Conservation (phyloP, 2,797 vertebrate species). For the Anolis apletophallus region DNA sequence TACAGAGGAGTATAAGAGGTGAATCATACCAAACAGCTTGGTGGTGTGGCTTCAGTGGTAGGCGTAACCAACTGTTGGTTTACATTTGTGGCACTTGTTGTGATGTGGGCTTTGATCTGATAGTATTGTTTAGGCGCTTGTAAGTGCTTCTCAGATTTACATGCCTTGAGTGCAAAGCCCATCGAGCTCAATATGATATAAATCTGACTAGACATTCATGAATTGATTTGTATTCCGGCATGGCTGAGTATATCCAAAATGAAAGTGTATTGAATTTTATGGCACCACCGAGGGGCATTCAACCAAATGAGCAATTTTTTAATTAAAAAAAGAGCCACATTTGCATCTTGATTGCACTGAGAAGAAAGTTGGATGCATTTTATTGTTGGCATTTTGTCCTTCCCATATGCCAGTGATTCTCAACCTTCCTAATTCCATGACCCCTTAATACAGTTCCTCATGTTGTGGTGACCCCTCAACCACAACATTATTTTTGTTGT, state of each 20-base stretch:
- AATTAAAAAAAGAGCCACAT: not conserved
- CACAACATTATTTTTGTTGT: no score
- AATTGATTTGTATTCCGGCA: not conserved
- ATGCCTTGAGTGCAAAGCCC: not conserved
- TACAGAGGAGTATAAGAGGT: not conserved
- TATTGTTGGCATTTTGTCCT: not conserved
- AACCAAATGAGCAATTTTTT: not conserved
- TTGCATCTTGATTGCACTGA: not conserved
- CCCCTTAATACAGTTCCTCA: no score
- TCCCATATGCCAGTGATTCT: no score
- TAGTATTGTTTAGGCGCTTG: not conserved
- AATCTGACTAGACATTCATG: not conserved
- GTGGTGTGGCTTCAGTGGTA: not conserved
- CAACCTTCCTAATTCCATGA: no score
- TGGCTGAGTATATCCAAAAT: not conserved
- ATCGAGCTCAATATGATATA: not conserved
- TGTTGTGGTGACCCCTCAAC: no score
- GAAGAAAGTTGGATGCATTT: not conserved
- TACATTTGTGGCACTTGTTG: not conserved
- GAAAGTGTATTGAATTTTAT: not conserved
- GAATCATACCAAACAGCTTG: not conserved
- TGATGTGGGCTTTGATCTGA: not conserved
- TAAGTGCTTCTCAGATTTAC: not conserved
- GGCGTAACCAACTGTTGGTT: not conserved
- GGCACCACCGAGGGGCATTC: not conserved